Percentiles rank a stretch among this genome's conserved stretches.
These are phyloP conservation scores for Ganaspis sp. DNA, from an alignment of 1,140 invertebrate species.

Conservation along the genomic window DNA sequence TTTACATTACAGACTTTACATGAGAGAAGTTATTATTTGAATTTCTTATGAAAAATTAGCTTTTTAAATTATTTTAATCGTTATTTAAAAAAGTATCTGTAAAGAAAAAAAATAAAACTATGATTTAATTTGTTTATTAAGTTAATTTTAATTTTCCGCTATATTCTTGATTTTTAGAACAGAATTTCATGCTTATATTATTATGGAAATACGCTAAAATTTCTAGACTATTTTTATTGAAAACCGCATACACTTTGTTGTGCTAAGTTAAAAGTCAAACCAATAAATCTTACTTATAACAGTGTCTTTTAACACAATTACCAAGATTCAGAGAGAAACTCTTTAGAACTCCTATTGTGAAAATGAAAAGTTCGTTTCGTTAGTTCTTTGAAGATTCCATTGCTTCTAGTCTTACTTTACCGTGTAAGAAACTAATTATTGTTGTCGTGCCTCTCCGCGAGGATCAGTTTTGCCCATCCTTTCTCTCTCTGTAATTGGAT, in stretches of 20 bases:
- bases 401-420: slow-evolving; percentile 40
- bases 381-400: slow-evolving; percentile 35
- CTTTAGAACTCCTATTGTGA: slow-evolving; percentile 46
- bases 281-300: slow-evolving; percentile 36
- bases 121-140: no score
- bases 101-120: no score
- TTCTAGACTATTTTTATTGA: slow-evolving; percentile 38
- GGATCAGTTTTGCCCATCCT: slow-evolving; percentile 41
- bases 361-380: slow-evolving; percentile 45
- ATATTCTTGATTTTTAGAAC: slow-evolving; percentile 52
- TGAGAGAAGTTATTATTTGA: no score
- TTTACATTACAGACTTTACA: no score
- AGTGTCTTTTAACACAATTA: neutral
- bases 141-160: slow-evolving; percentile 51
- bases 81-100: no score
- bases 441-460: slow-evolving; percentile 42
- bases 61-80: no score
- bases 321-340: slow-evolving; percentile 34
- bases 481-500: slow-evolving; percentile 47
- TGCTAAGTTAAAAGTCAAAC: slow-evolving; percentile 23
- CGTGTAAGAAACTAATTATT: slow-evolving; percentile 50
- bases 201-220: no score
- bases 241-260: slow-evolving; percentile 33
- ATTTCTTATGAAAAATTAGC: no score
- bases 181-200: slow-evolving; percentile 55